Evolutionary conservation across 2,113 vertebrate genomes (phyloP).

Genomic region (Microtus pennsylvanicus): DNA sequence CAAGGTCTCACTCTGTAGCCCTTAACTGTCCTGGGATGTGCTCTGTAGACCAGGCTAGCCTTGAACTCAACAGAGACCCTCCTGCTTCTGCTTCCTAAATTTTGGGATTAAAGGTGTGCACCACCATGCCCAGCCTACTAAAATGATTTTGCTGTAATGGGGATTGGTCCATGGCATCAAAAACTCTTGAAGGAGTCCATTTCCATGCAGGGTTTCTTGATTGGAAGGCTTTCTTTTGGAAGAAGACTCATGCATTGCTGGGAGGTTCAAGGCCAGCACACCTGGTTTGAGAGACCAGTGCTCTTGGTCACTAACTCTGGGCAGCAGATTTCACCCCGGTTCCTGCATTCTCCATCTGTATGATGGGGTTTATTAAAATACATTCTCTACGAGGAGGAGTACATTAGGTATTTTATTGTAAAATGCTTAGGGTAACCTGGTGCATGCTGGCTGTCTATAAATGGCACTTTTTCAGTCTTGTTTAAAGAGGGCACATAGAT

Average conservation of each 20-base stretch:
- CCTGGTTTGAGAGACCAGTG: not conserved
- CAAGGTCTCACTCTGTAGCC: not conserved
- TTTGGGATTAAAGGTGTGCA: not conserved
- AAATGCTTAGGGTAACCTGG: not conserved
- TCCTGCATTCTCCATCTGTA: not conserved
- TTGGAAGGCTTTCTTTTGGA: not conserved
- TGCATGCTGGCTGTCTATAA: not conserved
- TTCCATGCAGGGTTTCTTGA: not conserved
- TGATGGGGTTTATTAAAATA: not conserved
- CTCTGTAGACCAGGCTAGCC: not conserved
- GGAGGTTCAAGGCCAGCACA: not conserved
- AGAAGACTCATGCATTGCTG: not conserved
- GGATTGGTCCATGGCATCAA: not conserved
- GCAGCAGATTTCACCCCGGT: not conserved
- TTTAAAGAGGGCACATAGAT: not conserved
- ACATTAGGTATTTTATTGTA: not conserved
- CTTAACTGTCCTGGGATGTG: not conserved
- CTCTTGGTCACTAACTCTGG: not conserved
- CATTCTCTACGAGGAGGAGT: not conserved
- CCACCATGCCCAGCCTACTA: not conserved
- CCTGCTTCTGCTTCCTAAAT: not conserved
- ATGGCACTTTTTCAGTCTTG: not conserved
- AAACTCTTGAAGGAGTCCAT: not conserved
- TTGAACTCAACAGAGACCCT: not conserved
- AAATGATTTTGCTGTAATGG: not conserved